These are phyloP conservation scores for Drosophila ohnishii DNA, from an alignment of 1,140 invertebrate genomes.

Conservation along the genomic window DNA sequence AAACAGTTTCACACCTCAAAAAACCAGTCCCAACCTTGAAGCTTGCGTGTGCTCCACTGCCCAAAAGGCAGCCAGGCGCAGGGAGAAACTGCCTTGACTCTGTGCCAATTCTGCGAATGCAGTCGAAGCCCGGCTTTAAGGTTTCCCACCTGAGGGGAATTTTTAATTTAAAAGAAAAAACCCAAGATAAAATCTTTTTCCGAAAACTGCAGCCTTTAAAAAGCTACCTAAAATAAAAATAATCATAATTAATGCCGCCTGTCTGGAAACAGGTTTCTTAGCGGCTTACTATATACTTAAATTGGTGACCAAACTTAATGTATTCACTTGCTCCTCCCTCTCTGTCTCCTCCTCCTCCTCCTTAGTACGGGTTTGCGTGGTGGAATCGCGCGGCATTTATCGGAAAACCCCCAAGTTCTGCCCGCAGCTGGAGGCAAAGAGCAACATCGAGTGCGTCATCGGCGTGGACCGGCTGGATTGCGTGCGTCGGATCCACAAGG, in stretches of 20 bases:
- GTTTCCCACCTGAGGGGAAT: slow-evolving; percentile 49
- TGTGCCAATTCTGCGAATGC: slow-evolving; percentile 58
- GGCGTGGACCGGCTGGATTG: slow-evolving; percentile 90
- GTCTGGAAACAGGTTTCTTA: slow-evolving; percentile 29
- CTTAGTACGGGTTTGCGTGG: slow-evolving; percentile 88
- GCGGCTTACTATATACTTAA: slow-evolving; percentile 1
- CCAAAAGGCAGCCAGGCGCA: slow-evolving; percentile 30
- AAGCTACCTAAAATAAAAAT: slow-evolving; percentile 23
- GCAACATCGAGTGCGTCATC: slow-evolving; percentile 86
- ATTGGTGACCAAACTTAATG: slow-evolving; percentile 12
- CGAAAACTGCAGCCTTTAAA: slow-evolving; percentile 42
- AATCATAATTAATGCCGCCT: slow-evolving; percentile 38
- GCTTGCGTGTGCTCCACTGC: slow-evolving; percentile 54
- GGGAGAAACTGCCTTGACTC: slow-evolving; percentile 12
- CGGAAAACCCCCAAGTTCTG: slow-evolving; percentile 86
- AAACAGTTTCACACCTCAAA: slow-evolving; percentile 22
- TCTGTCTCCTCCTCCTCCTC: slow-evolving; percentile 53
- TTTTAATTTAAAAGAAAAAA: slow-evolving; percentile 25
- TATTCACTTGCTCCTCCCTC: slow-evolving; percentile 14
- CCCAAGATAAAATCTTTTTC: slow-evolving; percentile 29
- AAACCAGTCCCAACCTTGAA: slow-evolving; percentile 68
- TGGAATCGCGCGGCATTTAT: slow-evolving; percentile 85
- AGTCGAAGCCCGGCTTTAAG: slow-evolving; percentile 21
- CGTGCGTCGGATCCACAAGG: slow-evolving; percentile 88
- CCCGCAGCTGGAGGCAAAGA: slow-evolving; percentile 85